A percentile compares a stretch with the other conserved stretches of the same genome.
Conservation (phyloP, 2,113 vertebrate species). For the Bagarius yarrelli region DNA sequence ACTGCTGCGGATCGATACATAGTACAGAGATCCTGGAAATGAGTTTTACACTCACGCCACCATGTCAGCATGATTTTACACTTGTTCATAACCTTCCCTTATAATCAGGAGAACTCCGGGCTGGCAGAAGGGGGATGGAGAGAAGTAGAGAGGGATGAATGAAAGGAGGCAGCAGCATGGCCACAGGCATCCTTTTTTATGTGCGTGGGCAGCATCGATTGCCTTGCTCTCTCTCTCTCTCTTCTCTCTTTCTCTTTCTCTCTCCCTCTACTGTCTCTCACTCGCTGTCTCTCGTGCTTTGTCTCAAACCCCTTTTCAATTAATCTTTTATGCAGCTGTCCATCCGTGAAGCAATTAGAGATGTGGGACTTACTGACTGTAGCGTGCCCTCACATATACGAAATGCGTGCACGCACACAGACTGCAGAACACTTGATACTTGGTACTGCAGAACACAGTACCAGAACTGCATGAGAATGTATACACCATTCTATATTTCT, state of each 20-base stretch:
- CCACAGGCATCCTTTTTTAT: conserved; percentile 27
- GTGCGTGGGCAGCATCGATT: background rate
- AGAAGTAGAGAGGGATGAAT: background rate
- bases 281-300: background rate
- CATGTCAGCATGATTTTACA: background rate
- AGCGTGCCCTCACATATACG: conserved; percentile 10
- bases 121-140: background rate
- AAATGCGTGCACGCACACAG: background rate
- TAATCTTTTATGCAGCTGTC: conserved; percentile 51
- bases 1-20: conserved; percentile 24
- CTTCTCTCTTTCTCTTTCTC: conserved; percentile 16
- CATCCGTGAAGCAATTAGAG: conserved; percentile 46
- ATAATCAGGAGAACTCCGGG: conserved; percentile 25
- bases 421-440: conserved; percentile 17
- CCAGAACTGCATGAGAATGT: conserved; percentile 16
- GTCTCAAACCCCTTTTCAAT: conserved; percentile 41
- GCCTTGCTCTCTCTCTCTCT: background rate
- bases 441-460: too few relatives aligned
- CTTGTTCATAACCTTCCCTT: background rate
- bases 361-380: conserved; percentile 43
- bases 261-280: conserved; percentile 7
- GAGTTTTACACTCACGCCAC: background rate
- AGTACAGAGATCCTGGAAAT: conserved; percentile 20
- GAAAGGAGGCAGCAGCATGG: conserved; percentile 31
- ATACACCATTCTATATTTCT: background rate